A percentile compares a stretch with the other conserved stretches of the same genome.
Evolutionary conservation across 2,888 invertebrate genomes (phyloP).

Genomic region (Phorcus lineatus): DNA sequence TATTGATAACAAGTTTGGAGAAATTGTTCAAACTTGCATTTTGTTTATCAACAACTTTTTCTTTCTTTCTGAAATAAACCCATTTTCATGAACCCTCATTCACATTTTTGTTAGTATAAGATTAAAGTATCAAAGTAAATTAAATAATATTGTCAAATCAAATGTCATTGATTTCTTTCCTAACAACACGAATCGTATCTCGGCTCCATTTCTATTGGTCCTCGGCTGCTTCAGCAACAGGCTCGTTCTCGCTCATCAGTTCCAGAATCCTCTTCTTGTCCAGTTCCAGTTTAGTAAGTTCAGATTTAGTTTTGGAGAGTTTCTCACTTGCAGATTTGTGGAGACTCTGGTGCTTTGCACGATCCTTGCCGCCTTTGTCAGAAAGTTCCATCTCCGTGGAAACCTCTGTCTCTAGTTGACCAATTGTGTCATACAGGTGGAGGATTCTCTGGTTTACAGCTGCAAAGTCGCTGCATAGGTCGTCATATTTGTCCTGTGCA

Average conservation of each 20-base stretch:
- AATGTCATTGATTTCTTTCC: no score
- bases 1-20: no score
- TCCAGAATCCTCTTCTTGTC: constrained; percentile 54
- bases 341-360: constrained; percentile 33
- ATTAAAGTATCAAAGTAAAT: no score
- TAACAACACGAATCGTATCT: no score
- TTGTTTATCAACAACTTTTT: no score
- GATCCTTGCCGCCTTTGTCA: constrained; percentile 47
- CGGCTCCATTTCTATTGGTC: not conserved
- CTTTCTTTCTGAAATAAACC: no score
- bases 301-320: constrained; percentile 44
- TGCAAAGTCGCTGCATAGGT: constrained; percentile 64
- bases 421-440: constrained; percentile 50
- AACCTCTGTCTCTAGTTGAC: constrained; percentile 53
- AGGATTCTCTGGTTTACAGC: constrained; percentile 55
- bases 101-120: no score
- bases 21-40: no score
- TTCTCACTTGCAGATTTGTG: constrained; percentile 43
- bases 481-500: constrained; percentile 61
- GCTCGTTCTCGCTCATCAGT: constrained; percentile 43
- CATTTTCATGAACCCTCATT: no score
- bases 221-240: not conserved
- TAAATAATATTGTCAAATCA: no score
- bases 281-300: constrained; percentile 53
- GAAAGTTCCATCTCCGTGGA: constrained; percentile 49